Base-by-base conservation (phyloP, 2,888 invertebrate species). In the Pedicia rivosa region DNA sequence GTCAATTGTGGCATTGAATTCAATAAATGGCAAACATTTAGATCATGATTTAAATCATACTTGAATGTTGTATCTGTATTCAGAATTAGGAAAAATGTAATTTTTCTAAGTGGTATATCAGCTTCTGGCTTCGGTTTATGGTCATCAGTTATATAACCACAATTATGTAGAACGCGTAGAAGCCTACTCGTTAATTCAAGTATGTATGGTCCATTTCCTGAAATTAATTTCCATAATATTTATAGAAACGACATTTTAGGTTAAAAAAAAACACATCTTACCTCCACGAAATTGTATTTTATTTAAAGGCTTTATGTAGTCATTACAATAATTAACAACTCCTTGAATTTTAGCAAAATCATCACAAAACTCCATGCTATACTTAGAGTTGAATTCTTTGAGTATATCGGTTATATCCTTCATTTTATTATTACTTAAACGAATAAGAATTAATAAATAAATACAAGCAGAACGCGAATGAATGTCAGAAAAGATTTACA, bases 281-380 rank as follows among this genome's bases (percentile, higher is more conserved):
- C 56, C 56, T 42, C 53, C 52, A 6, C 50, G 49, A 39, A 50
- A 53, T 27, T 48, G 44, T 12, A 55, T 42, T 42, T 55, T 54
- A 10, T 43, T 44, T 19, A 55, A 47, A 0, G 48, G 47, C 37
- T 50, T 51, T 1, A 54, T 42, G 31, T 51, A 44, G 2, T 50
- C 47, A 38, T 55, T 47, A 30, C 50, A 50, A 38, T 51, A 49
- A 25, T 49, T 48, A 13, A 55, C 32, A 7, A 51, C 43, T 1
- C 51, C 47, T 41, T 54, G 53, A 3, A 54, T 44, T 4, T 46
- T 45, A 42, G 52, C 48, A 33, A 55, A 55, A 40, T 54, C 52
- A 5, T 48, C 45, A 33, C 50, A 51, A 39, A 51, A 55, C 38
- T 56, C 51, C 55, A 56, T 54, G 10, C 43, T 40, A 31, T 40